These are phyloP conservation scores for Elaphurus davidianus DNA, from an alignment of 2,113 vertebrate species.

Conservation along the genomic window DNA sequence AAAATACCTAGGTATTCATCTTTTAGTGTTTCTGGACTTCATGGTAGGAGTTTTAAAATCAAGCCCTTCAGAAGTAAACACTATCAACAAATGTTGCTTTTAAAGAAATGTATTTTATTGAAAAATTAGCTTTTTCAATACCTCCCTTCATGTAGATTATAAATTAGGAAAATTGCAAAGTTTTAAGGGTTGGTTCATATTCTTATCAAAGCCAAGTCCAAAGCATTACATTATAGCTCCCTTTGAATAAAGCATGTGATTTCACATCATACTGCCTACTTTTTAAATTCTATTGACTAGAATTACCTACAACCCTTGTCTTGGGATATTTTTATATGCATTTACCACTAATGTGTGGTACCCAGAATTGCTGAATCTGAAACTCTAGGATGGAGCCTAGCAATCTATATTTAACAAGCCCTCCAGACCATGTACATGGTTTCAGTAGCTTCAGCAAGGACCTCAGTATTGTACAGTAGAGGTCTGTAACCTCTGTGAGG, in stretches of 20 bases:
- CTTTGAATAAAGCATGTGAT: neutral
- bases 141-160: neutral
- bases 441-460: neutral
- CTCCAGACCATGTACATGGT: neutral
- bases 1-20: neutral
- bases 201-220: neutral
- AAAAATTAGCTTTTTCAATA: neutral
- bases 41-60: conserved; percentile 3
- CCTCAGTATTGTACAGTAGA: neutral
- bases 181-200: neutral
- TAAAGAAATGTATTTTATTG: conserved; percentile 11
- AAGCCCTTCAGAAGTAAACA: neutral
- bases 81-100: neutral
- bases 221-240: neutral
- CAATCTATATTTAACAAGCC: neutral
- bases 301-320: neutral
- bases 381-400: neutral
- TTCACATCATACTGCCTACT: neutral
- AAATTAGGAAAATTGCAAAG: neutral
- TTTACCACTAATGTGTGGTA: neutral
- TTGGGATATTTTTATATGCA: neutral
- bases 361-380: neutral
- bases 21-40: neutral
- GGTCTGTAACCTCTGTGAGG: neutral
- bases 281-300: neutral